Evolutionary conservation across 2,113 vertebrate species (phyloP).

Genomic region (Sebastes fasciatus): DNA sequence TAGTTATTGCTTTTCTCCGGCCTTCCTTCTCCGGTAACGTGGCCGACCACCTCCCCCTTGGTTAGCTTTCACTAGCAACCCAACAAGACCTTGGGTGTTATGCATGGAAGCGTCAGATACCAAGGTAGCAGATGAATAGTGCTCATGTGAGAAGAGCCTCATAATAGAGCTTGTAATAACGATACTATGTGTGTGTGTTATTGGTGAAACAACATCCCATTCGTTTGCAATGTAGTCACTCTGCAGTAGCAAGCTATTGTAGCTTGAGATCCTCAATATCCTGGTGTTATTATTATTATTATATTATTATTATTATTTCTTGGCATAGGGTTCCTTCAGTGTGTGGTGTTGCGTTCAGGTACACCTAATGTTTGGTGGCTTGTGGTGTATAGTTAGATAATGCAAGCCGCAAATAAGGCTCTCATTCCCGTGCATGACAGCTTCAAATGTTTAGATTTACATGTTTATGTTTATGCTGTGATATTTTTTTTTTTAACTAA

Average conservation of each 20-base stretch:
- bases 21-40: constrained; percentile 52
- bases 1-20: constrained; percentile 25
- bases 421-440: too few relatives aligned
- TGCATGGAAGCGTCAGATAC: neutral
- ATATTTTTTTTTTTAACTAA: neutral
- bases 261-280: neutral
- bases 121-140: neutral
- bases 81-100: neutral
- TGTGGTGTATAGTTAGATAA: too few relatives aligned
- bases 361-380: neutral
- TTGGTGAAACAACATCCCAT: neutral
- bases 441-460: neutral
- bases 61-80: constrained; percentile 34
- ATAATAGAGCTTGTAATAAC: neutral
- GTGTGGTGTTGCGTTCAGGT: neutral
- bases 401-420: neutral
- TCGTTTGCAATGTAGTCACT: neutral
- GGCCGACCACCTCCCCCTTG: constrained; percentile 46
- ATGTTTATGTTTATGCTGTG: too few relatives aligned
- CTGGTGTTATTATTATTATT: too few relatives aligned
- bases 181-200: neutral
- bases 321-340: too few relatives aligned
- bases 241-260: neutral
- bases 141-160: neutral
- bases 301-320: too few relatives aligned